Conservation (phyloP, 1,140 invertebrate genomes). For the Hirudo medicinalis region DNA sequence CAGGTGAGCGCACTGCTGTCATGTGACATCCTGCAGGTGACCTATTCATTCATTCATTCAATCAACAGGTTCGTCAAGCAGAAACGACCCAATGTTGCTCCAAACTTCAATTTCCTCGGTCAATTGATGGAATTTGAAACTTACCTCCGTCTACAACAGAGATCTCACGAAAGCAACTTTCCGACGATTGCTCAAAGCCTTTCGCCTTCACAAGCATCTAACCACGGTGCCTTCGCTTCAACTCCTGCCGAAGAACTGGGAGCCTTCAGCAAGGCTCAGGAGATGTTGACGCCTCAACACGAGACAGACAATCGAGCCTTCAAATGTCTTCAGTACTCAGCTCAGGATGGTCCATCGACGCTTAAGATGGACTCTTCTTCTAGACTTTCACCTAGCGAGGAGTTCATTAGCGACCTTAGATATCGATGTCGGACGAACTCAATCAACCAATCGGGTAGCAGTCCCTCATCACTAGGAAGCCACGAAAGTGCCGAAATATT, state of each 20-base stretch:
- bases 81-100: slow-evolving; percentile 60
- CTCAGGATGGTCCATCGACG: too few species aligned
- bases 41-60: slow-evolving; percentile 5
- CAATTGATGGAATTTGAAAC: slow-evolving; percentile 65
- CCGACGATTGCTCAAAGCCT: not conserved
- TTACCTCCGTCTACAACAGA: slow-evolving; percentile 22
- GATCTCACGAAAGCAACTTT: not conserved
- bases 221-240: not conserved
- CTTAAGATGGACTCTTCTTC: too few species aligned
- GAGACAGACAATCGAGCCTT: too few species aligned
- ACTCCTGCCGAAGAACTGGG: too few species aligned
- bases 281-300: too few species aligned
- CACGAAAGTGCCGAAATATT: slow-evolving; percentile 9
- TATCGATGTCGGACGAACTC: not conserved
- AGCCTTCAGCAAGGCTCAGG: too few species aligned
- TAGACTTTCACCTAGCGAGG: not conserved
- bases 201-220: not conserved
- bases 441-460: not conserved
- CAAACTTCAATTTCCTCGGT: slow-evolving; percentile 76
- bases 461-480: not conserved
- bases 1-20: slow-evolving; percentile 29
- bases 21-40: not conserved
- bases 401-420: not conserved
- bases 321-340: too few species aligned
- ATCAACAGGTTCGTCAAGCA: slow-evolving; percentile 50